Evolutionary conservation across 37 sponge, comb jelly and placozoan genomes (phyloP).

Genomic region (Amphimedon queenslandica): DNA sequence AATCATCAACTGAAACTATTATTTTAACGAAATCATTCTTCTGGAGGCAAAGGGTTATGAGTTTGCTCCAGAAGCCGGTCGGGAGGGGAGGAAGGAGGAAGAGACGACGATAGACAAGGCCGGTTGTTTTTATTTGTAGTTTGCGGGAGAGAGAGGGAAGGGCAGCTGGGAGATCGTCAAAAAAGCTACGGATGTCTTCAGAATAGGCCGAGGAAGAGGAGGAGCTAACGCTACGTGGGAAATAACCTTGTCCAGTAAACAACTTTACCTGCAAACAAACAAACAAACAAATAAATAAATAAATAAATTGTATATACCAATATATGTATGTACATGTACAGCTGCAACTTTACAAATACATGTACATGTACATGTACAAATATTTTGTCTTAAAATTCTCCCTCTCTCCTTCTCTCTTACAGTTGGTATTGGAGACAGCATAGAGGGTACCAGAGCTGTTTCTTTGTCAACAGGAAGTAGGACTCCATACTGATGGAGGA

Average conservation of each 20-base stretch:
- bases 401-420: no score
- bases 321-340: no score
- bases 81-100: conserved; percentile 47
- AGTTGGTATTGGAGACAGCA: conserved; percentile 21
- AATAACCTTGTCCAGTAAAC: conserved; percentile 8
- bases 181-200: background rate
- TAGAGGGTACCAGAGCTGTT: conserved; percentile 47
- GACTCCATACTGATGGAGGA: conserved; percentile 36
- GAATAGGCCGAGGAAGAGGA: background rate
- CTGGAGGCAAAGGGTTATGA: conserved; percentile 59
- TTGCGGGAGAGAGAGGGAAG: background rate
- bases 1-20: background rate
- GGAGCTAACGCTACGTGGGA: no score
- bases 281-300: background rate
- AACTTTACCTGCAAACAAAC: background rate
- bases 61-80: conserved; percentile 72
- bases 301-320: background rate
- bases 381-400: no score
- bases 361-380: no score
- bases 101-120: conserved; percentile 41
- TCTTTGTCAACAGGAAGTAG: conserved; percentile 46
- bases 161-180: background rate
- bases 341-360: no score
- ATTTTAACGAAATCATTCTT: conserved; percentile 44
- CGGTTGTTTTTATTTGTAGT: conserved; percentile 13